Evolutionary conservation across 1,140 invertebrate genomes (phyloP), one percentile per base, ranked within the genome.

Genomic region (Cyrtorhinus lividipennis): DNA sequence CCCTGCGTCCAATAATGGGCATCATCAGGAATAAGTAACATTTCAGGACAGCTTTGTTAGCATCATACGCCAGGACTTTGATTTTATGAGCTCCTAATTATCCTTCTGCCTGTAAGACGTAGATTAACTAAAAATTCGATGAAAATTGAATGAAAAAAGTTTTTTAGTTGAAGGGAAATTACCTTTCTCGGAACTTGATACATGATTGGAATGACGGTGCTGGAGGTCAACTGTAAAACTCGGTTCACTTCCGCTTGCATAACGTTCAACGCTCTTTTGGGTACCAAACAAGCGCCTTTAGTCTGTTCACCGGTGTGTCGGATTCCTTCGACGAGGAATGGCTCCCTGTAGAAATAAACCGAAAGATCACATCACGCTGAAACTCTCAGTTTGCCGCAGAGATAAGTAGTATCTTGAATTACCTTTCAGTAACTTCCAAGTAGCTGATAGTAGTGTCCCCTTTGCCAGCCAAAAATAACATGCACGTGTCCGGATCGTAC

Each of bases 231-330:
- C 66, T 95, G 85, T 5, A 95, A 74, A 15, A 97, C 76, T 68
- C 92, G 77, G 74, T 95, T 93, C 1, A 95, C 92, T 78, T 97
- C 92, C 1, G 88, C 91, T 68, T 92, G 85, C 93, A 96, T 96
- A 1, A 96, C 90, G 71, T 89, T 85, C 10, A 97, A 75, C 1
- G 90, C 90, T 68, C 90, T 77, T 75, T 97, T 97, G 5, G 93
- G 92, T 30, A 95, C 85, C 46, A 95, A 70, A 70, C 89, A 92
- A 18, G 88, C 89, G 13, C 92, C 92, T 75, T 95, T 95, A 0
- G 90, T 92, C 73, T 95, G 92, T 67, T 91, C 88, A 24, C 89
- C 89, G 71, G 81, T 74, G 75, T 89, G 86, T 66, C 86, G 77
- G 63, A 88, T 80, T 27, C 90, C 90, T 74, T 93, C 90, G 62